These are phyloP conservation scores for Euura lappo DNA, from an alignment of 1,140 invertebrate species.

Conservation along the genomic window DNA sequence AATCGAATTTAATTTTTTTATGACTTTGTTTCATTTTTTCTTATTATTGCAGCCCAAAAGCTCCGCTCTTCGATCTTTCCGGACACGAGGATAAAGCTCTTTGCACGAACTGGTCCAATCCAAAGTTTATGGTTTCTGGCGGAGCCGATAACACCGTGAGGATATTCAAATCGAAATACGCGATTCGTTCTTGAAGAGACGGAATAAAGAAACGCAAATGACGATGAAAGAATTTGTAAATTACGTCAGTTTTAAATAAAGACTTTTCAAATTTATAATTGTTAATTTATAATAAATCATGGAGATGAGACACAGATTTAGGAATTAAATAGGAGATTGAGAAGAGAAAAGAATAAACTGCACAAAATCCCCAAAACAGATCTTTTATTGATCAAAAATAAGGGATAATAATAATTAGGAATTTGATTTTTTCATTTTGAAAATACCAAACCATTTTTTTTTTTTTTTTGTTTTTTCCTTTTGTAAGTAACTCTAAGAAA, in stretches of 20 bases:
- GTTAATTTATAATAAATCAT: too few species aligned
- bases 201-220: not conserved
- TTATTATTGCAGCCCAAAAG: constrained; percentile 75
- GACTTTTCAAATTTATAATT: not conserved
- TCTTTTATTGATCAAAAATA: constrained; percentile 56
- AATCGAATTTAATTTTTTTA: constrained; percentile 27
- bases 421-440: constrained; percentile 26
- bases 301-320: too few species aligned
- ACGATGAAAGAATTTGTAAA: not conserved
- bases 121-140: constrained; percentile 86
- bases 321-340: not conserved
- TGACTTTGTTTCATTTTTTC: constrained; percentile 42
- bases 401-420: constrained; percentile 52
- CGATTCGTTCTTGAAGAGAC: constrained; percentile 27
- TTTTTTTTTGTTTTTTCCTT: too few species aligned
- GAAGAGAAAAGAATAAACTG: not conserved
- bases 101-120: constrained; percentile 92
- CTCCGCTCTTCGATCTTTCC: constrained; percentile 89
- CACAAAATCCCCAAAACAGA: constrained; percentile 49
- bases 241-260: not conserved
- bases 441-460: constrained; percentile 47
- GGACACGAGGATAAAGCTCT: constrained; percentile 96
- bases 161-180: constrained; percentile 77
- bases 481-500: constrained; percentile 48
- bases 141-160: constrained; percentile 93